Conservation (phyloP, 2,888 invertebrate genomes). For the Drosophila percnosoma region DNA sequence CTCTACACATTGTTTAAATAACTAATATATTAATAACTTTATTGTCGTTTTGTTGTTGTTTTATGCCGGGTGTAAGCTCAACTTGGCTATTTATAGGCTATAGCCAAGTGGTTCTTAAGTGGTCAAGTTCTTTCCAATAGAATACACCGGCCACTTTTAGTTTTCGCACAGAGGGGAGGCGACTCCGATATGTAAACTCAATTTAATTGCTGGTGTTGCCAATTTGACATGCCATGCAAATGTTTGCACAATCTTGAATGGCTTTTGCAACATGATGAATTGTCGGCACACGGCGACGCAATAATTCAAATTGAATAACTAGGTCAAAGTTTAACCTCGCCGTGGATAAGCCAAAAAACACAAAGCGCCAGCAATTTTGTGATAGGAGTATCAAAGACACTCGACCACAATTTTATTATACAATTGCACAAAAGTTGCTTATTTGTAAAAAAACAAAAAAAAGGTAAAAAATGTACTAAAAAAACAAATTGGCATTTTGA, state of each 20-base stretch:
- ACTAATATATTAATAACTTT: constrained; percentile 54
- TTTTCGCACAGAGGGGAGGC: constrained; percentile 24
- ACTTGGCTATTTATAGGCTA: constrained; percentile 41
- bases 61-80: constrained; percentile 22
- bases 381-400: constrained; percentile 38
- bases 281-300: constrained; percentile 39
- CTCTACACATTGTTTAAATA: constrained; percentile 40
- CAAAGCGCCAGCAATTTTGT: constrained; percentile 35
- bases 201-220: constrained; percentile 12
- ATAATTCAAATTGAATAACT: constrained; percentile 57
- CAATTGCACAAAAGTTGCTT: constrained; percentile 67
- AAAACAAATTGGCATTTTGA: constrained; percentile 61
- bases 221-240: constrained; percentile 40
- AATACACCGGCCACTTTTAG: constrained; percentile 23
- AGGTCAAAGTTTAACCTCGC: constrained; percentile 65
- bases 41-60: constrained; percentile 28
- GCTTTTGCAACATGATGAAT: constrained; percentile 58
- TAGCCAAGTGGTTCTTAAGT: background rate
- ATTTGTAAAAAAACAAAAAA: constrained; percentile 53
- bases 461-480: constrained; percentile 16
- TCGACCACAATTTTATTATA: constrained; percentile 43
- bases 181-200: constrained; percentile 32
- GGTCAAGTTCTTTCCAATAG: constrained; percentile 37
- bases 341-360: constrained; percentile 25
- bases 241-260: constrained; percentile 52